A percentile compares a stretch with the other conserved stretches of the same genome.
Conservation (phyloP, 2,888 invertebrate genomes). For the Meghimatium bilineatum region DNA sequence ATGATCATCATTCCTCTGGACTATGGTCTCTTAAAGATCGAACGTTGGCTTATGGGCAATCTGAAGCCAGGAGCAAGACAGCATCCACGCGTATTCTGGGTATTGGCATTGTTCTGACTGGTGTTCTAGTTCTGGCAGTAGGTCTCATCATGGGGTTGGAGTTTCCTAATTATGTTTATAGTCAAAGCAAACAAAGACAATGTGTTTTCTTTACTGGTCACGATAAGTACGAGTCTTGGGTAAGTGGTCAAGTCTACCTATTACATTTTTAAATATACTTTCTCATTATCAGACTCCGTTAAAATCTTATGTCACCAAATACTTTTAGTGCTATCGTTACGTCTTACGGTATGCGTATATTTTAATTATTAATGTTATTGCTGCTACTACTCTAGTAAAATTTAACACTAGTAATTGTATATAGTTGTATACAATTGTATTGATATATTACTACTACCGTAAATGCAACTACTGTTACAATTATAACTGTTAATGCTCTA, state of each 20-base stretch:
- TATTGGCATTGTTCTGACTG: slow-evolving; percentile 63
- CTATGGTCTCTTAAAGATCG: slow-evolving; percentile 45
- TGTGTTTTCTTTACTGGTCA: slow-evolving; percentile 60
- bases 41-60: background rate
- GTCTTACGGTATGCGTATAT: no score
- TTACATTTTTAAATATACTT: background rate
- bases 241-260: slow-evolving; percentile 51
- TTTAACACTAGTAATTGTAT: no score
- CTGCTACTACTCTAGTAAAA: no score
- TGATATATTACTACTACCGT: background rate
- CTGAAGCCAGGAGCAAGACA: slow-evolving; percentile 45
- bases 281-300: background rate
- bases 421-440: no score
- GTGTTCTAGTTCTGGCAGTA: slow-evolving; percentile 60
- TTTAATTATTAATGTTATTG: no score
- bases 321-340: no score
- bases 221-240: slow-evolving; percentile 61
- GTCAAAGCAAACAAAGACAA: slow-evolving; percentile 58
- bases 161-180: slow-evolving; percentile 65
- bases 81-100: slow-evolving; percentile 61
- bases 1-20: slow-evolving; percentile 28
- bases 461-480: background rate
- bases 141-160: slow-evolving; percentile 68
- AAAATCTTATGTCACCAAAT: no score
- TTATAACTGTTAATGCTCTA: no score